phyloP scores from a whole-genome alignment of 2,888 invertebrate species.

The Microplitis manilae region DNA sequence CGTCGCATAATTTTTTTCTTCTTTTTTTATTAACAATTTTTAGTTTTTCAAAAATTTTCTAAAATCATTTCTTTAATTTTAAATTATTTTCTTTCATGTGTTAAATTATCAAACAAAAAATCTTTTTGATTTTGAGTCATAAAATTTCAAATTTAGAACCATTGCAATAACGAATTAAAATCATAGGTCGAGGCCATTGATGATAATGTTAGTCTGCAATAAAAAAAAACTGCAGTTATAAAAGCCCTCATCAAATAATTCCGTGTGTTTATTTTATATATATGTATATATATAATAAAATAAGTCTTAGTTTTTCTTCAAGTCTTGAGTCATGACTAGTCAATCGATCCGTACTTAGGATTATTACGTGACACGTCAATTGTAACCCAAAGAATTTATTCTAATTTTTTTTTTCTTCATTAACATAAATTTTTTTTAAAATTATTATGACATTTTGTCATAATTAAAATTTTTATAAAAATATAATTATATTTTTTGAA shows the following conservation, averaged over 20 bases:
- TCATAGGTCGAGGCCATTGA: neutral
- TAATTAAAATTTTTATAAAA: too few species aligned
- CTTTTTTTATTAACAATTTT: too few species aligned
- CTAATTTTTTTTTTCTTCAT: slow-evolving; percentile 12
- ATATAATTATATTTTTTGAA: too few species aligned
- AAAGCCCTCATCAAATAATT: slow-evolving; percentile 34
- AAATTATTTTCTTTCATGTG: too few species aligned
- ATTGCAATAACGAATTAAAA: neutral
- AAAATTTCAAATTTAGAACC: neutral
- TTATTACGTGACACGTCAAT: slow-evolving; percentile 58
- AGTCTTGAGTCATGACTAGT: slow-evolving; percentile 28
- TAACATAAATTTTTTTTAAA: slow-evolving; percentile 10
- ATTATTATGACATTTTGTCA: neutral
- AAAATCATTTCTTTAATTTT: too few species aligned
- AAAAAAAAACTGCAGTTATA: slow-evolving; percentile 41
- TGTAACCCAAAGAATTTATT: slow-evolving; percentile 14
- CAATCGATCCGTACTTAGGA: slow-evolving; percentile 55
- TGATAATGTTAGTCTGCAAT: slow-evolving; percentile 44
- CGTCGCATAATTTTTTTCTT: neutral
- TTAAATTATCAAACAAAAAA: too few species aligned
- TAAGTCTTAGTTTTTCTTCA: neutral
- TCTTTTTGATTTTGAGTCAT: too few species aligned
- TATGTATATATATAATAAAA: neutral
- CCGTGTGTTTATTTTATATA: slow-evolving; percentile 18
- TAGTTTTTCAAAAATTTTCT: too few species aligned